Evolutionary conservation across 2,797 vertebrate species (phyloP).

Genomic region (Myotis pilosus): DNA sequence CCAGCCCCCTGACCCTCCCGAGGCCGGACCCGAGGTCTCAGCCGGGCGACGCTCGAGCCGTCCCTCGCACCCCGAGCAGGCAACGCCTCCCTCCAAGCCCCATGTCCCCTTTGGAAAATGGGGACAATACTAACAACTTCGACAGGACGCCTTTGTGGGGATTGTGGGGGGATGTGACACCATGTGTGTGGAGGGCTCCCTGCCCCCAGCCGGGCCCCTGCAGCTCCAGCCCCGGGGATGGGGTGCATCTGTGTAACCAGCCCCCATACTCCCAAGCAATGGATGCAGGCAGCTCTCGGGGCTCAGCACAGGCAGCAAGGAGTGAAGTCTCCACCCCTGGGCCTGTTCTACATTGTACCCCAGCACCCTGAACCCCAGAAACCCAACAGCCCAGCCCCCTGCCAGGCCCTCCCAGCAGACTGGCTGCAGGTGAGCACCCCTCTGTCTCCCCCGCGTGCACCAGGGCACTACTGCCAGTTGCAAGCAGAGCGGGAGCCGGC

Average conservation of each 20-base stretch:
- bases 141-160: too few relatives aligned
- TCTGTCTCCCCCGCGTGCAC: too few relatives aligned
- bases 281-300: background rate
- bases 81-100: background rate
- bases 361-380: background rate
- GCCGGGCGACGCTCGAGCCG: background rate
- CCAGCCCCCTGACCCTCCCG: background rate
- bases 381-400: background rate
- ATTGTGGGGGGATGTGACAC: fast-evolving
- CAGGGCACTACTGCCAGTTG: fast-evolving
- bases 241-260: background rate
- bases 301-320: background rate
- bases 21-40: background rate
- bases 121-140: background rate
- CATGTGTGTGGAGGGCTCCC: background rate
- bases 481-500: background rate
- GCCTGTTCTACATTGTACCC: background rate
- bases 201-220: background rate
- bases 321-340: too few relatives aligned
- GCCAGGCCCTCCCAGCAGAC: background rate
- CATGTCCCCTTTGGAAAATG: background rate
- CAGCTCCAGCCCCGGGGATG: background rate
- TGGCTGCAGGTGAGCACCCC: background rate
- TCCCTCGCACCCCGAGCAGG: background rate
- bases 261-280: background rate